A percentile compares a stretch with the other conserved stretches of the same genome.
Evolutionary conservation across 2,797 vertebrate genomes (phyloP).

Genomic region (Decapterus maruadsi): DNA sequence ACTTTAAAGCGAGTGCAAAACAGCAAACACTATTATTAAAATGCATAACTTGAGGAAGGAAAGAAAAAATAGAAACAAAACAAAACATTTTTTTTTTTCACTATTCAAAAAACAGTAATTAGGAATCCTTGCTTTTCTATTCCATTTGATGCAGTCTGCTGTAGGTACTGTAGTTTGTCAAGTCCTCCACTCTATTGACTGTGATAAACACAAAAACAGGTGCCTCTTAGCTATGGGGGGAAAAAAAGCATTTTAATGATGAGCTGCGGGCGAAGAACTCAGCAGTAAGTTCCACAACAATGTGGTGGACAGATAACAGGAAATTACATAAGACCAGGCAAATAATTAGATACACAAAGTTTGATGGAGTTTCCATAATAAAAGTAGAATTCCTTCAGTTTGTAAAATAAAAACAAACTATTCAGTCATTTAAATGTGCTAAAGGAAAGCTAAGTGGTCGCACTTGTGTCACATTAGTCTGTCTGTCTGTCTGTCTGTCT

Average conservation of each 20-base stretch:
- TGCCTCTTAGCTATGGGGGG: constrained; percentile 10
- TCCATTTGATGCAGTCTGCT: constrained; percentile 59
- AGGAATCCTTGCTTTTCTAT: constrained; percentile 53
- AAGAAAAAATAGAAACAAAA: constrained; percentile 27
- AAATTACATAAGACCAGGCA: not conserved
- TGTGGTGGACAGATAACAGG: not conserved
- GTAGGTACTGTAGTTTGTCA: constrained; percentile 30
- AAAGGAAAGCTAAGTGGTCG: too few relatives aligned
- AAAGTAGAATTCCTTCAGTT: not conserved
- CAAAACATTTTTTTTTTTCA: constrained; percentile 39
- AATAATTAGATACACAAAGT: not conserved
- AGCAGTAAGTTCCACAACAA: not conserved
- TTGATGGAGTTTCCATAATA: not conserved
- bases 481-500: too few relatives aligned
- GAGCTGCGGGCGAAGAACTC: constrained; percentile 12
- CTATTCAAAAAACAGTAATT: constrained; percentile 44
- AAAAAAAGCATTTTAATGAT: constrained; percentile 42
- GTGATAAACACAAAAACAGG: constrained; percentile 42
- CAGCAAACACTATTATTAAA: constrained; percentile 34
- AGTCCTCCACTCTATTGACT: constrained; percentile 30
- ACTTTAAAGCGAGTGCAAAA: constrained; percentile 24
- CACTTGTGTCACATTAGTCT: too few relatives aligned
- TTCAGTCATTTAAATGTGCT: not conserved
- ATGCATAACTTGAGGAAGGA: constrained; percentile 48
- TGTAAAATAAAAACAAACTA: not conserved